Base-by-base conservation (phyloP, 30 jellyfish, hydroid and myxozoan genomes). In the Turritopsis dohrnii region DNA sequence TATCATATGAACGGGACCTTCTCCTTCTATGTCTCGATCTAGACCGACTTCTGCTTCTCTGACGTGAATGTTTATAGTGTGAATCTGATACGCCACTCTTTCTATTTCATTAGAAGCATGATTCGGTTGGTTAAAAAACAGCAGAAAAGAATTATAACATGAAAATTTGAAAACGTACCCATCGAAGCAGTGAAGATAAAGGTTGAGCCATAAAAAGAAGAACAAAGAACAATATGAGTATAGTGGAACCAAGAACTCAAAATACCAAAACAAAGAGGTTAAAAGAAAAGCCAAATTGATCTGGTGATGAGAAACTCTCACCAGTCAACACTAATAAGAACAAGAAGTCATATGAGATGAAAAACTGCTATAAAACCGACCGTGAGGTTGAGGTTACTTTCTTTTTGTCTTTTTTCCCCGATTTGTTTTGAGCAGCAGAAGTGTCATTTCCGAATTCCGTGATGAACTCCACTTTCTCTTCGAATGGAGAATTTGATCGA, bases 371-470 rank as follows among this genome's bases (percentile, higher is more conserved):
- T 13, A 52, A 87, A 86, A 91, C 97, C 95, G 97, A 91, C 97
- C 97, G 95, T 88, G 97, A 81, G 84, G 86, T 28, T 41, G 86
- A 16, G 66, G 81, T 31, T 31, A 28, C 77, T 66, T 86, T 84
- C 84, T 91, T 87, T 28, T 65, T 88, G 66, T 90, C 89, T 52
- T 89, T 74, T 72, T 29, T 79, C 5, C 13, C 60, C 5, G 60
- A 13, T 41, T 41, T 41, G 13, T 3, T 5, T 41, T 41, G 60
- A 41, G 60, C 13, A 41, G 60, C 13, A 13, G 60, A 41, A 86
- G 86, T 71, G 20, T 84, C 94, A 87, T 96, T 94, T 65, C 96
- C 98, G 87, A 93, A 93, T 69, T 93, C 98, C 31, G 98, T 93
- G 85, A 93, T 93, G 90, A 84, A 93, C 72, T 93, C 98, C 60